Conservation (phyloP, 2,888 invertebrate genomes). For the Venusia cambrica region DNA sequence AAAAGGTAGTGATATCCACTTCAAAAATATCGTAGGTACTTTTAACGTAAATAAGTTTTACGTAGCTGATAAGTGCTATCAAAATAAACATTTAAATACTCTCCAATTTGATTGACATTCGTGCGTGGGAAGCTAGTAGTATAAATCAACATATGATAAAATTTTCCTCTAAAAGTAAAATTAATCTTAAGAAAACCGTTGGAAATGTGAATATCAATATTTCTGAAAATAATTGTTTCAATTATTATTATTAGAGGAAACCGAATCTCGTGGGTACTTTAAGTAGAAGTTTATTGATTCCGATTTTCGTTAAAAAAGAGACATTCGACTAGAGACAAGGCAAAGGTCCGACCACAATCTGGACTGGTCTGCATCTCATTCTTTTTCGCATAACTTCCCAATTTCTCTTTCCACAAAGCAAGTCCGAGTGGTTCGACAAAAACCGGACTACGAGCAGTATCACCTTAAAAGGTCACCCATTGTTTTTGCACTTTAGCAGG, state of each 20-base stretch:
- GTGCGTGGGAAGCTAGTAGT: conserved; percentile 33
- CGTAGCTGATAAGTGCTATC: conserved; percentile 30
- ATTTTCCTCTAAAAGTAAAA: not conserved
- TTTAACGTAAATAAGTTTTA: conserved; percentile 19
- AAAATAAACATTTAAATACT: conserved; percentile 31
- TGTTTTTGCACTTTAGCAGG: conserved; percentile 51
- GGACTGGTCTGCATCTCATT: conserved; percentile 32
- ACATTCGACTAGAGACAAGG: conserved; percentile 4
- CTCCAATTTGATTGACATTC: conserved; percentile 32
- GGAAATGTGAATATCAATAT: too few relatives aligned
- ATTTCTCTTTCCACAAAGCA: conserved; percentile 42
- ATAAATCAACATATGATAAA: conserved; percentile 32
- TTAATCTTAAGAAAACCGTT: conserved; percentile 3
- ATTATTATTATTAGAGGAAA: too few relatives aligned
- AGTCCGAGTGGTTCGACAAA: conserved; percentile 34
- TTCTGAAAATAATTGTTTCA: too few relatives aligned
- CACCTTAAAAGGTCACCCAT: conserved; percentile 60
- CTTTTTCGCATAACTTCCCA: conserved; percentile 44
- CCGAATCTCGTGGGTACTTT: too few relatives aligned
- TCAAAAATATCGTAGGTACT: conserved; percentile 12
- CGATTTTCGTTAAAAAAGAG: not conserved
- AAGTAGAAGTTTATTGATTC: too few relatives aligned
- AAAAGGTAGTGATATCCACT: conserved; percentile 1
- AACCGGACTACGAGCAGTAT: conserved; percentile 43
- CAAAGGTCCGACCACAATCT: conserved; percentile 21